phyloP scores from a whole-genome alignment of 2,888 invertebrate genomes.

The Athripsodes cinereus region DNA sequence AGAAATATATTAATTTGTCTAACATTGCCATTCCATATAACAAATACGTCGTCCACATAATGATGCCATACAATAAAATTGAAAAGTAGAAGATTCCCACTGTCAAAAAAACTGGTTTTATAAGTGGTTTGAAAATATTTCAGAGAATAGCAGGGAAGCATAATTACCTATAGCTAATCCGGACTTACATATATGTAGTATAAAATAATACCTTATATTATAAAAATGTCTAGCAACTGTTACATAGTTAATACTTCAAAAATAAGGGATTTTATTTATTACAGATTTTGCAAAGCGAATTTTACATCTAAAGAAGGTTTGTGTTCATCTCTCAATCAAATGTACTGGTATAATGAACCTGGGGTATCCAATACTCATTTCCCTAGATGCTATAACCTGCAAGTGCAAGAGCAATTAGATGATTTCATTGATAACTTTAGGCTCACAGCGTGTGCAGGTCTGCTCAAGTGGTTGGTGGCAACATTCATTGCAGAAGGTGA shows the following conservation, averaged over 20 bases:
- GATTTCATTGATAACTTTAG: slow-evolving; percentile 86
- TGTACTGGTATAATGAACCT: slow-evolving; percentile 81
- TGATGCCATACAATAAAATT: too few relatives aligned
- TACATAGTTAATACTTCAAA: too few relatives aligned
- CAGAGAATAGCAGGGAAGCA: too few relatives aligned
- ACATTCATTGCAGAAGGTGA: slow-evolving; percentile 51
- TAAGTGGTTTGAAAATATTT: too few relatives aligned
- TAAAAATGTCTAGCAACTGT: too few relatives aligned
- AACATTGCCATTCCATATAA: too few relatives aligned
- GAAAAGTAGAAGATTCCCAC: too few relatives aligned
- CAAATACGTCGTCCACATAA: too few relatives aligned
- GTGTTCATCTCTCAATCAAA: slow-evolving; percentile 69
- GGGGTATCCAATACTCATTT: slow-evolving; percentile 75
- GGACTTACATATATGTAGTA: background rate
- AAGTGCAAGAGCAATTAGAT: slow-evolving; percentile 73
- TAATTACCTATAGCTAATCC: too few relatives aligned
- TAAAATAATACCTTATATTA: background rate
- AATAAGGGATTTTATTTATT: too few relatives aligned
- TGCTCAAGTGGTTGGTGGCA: slow-evolving; percentile 71
- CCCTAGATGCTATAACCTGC: slow-evolving; percentile 81
- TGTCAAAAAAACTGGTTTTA: too few relatives aligned
- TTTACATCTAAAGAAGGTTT: slow-evolving; percentile 92
- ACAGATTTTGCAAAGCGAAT: slow-evolving; percentile 77
- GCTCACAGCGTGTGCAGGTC: slow-evolving; percentile 78
- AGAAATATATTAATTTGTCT: too few relatives aligned